A percentile compares a stretch with the other conserved stretches of the same genome.
Conservation (phyloP, 2,888 invertebrate species). For the Agrilus mali region DNA sequence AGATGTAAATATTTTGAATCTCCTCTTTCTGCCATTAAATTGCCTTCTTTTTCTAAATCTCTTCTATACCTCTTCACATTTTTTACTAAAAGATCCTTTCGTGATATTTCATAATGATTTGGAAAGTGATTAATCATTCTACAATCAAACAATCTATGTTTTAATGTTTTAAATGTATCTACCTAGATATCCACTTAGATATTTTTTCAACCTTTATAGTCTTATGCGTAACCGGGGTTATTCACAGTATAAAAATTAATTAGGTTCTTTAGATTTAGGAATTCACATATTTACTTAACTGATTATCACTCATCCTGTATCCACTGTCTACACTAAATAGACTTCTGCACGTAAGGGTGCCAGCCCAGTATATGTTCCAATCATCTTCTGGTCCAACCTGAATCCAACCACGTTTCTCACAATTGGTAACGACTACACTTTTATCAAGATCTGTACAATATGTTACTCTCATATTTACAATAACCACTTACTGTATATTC, state of each 20-base stretch:
- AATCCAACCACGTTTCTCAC: constrained; percentile 83
- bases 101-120: constrained; percentile 86
- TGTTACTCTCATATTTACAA: constrained; percentile 36
- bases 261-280: not conserved
- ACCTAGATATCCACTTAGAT: no score
- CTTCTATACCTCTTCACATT: constrained; percentile 90
- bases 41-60: constrained; percentile 84
- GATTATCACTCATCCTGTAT: constrained; percentile 84
- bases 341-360: constrained; percentile 78
- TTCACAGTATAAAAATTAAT: not conserved
- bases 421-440: constrained; percentile 83
- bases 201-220: not conserved
- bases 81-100: constrained; percentile 92
- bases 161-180: not conserved
- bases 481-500: not conserved
- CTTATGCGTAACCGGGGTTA: not conserved
- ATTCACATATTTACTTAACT: constrained; percentile 40
- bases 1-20: constrained; percentile 65
- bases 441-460: constrained; percentile 87
- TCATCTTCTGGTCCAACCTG: constrained; percentile 83
- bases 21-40: constrained; percentile 73
- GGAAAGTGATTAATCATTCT: constrained; percentile 93
- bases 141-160: constrained; percentile 14
- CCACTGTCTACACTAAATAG: constrained; percentile 88
- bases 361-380: constrained; percentile 96